Base-by-base conservation (phyloP, 2,797 vertebrate genomes). In the Pseudotriccus pelzelni region DNA sequence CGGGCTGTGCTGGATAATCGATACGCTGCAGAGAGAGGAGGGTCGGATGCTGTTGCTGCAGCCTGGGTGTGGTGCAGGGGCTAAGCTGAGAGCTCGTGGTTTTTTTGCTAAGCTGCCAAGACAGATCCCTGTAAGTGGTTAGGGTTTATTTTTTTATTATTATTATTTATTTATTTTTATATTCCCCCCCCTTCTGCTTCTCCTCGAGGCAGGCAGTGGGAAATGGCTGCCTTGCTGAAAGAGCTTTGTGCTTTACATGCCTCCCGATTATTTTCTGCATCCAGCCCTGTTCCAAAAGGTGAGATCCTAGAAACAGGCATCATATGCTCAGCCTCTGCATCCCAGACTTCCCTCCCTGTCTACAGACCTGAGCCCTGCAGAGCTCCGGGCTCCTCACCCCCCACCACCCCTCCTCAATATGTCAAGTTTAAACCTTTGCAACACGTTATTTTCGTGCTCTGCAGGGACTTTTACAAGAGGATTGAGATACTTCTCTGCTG, bases 381-480 rank as follows among this genome's bases (percentile, higher is more conserved):
- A 90, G 62, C 63, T 4, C 23, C 10, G 58, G 25, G 63, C 41
- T 79, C 7, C 49, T 91, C 62, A 15, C 25, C 22, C 56, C 30
- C 21, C 46, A 11, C 47, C 12, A 6, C 44, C 47, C 30, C 2
- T 39, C 66, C 55, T 58, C 10, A 0, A 3, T 2, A 2, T n/a
- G 66, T 79, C 73, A 4, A 50, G 63, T 86, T 90, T 53, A 95
- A 88, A 90, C 83, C 91, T 94, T 70, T 73, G 44, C 90, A 91
- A 46, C 46, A 10, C 47, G 6, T 90, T 78, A 56, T 94, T 95
- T 93, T 79, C 55, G 0, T 76, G 59, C 85, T 88, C 89, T 62
- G 73, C 62, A 16, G 93, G 87, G 90, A 87, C 84, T 93, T 93
- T 24, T 80, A 90, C 81, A 55, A 93, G 94, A 97, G 92, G 91